Percentiles rank a stretch among this genome's conserved stretches.
phyloP scores from a whole-genome alignment of 1,140 invertebrate genomes.

The Fopius arisanus region DNA sequence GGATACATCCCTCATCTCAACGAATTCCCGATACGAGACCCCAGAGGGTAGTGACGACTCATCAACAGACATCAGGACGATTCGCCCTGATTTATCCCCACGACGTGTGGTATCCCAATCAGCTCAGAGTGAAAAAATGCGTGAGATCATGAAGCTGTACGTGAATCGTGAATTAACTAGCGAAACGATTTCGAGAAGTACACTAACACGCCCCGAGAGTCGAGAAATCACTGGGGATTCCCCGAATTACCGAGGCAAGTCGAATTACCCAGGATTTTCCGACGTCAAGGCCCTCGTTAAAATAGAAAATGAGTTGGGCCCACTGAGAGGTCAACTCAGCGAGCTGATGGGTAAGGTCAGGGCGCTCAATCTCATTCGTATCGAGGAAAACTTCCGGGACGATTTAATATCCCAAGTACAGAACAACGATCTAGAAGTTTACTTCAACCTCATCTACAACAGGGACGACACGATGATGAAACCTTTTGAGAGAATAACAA shows the following conservation, averaged over 20 bases:
- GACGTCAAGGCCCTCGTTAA: slow-evolving; percentile 36
- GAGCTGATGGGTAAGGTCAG: slow-evolving; percentile 37
- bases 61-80: not conserved
- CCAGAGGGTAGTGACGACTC: slow-evolving; percentile 39
- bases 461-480: too few species aligned
- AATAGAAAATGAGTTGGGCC: slow-evolving; percentile 41
- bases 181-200: not conserved
- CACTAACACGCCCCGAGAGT: not conserved
- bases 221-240: not conserved
- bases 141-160: not conserved
- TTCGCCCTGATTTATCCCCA: not conserved
- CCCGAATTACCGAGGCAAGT: not conserved
- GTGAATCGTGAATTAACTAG: not conserved
- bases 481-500: too few species aligned
- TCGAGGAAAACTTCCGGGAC: not conserved
- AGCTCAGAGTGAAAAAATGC: slow-evolving; percentile 2
- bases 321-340: slow-evolving; percentile 37
- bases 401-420: not conserved
- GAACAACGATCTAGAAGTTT: not conserved
- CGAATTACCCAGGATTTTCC: not conserved
- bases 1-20: too few species aligned
- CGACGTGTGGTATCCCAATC: not conserved
- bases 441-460: not conserved
- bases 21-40: slow-evolving; percentile 40
- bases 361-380: slow-evolving; percentile 30